Base-by-base conservation (phyloP, 2,113 vertebrate species). In the Pseudorasbora parva region DNA sequence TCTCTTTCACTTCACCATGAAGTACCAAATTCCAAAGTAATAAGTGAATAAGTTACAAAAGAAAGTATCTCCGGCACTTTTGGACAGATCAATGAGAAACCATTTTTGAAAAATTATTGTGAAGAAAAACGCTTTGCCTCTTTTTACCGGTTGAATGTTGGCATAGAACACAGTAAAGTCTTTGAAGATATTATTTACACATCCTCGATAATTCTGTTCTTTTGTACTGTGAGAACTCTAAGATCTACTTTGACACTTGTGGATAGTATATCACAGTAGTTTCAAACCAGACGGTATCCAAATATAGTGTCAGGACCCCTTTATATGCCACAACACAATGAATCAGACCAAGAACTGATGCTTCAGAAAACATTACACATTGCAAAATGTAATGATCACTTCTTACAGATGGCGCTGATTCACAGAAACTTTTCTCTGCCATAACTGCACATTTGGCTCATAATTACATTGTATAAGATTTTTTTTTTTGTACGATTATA, bases 381-480 rank as follows among this genome's bases (percentile, higher is more conserved):
- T 59, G 47, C 66, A 82, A 85, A 84, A 80, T 49, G 56, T n/a
- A 59, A 75, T 59, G 80, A 80, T 82, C 68, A 60, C 49, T 79
- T 33, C 45, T 66, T 57, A 80, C 47, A 78, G 78, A 60, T 87
- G 64, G 59, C 62, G 41, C 75, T 85, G 84, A 88, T 73, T 88
- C 51, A 84, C 56, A 86, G 59, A 76, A 73, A 85, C 77, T 51
- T 69, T 75, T 78, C 83, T 78, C 60, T 37, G 49, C 72, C 57
- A 81, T 66, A 77, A 87, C 87, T 84, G 85, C 59, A 83, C 74
- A 82, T 60, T 51, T 84, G 54, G 81, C 84, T 66, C 81, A 86
- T 47, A 69, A 88, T 88, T 87, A 87, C 59, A 79, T 78, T 77
- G 89, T 25, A 41, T 78, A 79, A 64, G 57, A 51, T 15, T 56